Evolutionary conservation across 2,888 invertebrate genomes (phyloP), one percentile per base, ranked within the genome.

Genomic region (Lasioglossum marginatum): DNA sequence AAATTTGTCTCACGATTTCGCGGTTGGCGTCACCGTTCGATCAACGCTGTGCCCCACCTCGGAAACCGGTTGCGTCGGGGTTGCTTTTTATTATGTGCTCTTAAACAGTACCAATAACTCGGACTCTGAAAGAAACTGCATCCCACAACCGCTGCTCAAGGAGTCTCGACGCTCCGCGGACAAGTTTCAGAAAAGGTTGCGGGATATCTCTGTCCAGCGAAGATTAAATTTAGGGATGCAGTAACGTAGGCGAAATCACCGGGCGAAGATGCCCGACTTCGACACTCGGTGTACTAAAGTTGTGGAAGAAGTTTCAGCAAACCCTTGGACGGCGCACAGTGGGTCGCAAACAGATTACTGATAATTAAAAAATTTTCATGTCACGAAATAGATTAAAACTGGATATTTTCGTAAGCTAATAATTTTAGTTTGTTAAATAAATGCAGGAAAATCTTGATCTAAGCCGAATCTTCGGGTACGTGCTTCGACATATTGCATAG

Each of bases 41-140:
- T 88, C 84, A 81, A 77, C 75, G 77, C 66, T 40, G 40, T 71
- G 81, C 82, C 48, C 68, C 79, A 81, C 81, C 76, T 60, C 86
- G 84, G 83, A 88, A 91, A 91, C 91, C 91, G 91, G 91, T 91
- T 90, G 84, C 81, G 77, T 78, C 82, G 72, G 88, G 76, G 74
- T 78, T 79, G 79, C 78, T 85, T 77, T 78, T 85, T 88, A 85
- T 89, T 83, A 81, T 27, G 31, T 12, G 43, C 72, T 48, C 37
- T 48, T 77, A 77, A 68, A 71, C 77, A 60, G 77, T 87, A 82
- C 82, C 66, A 66, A 76, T 77, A 82, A 72, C 81, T 84, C n/a
- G 68, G 37, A 4, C 81, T 70, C 70, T 23, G 82, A 86, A 77
- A 83, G 66, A 60, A 82, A 76, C 60, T 34, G 40, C 52, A 63